Base-by-base conservation (phyloP, 2,888 invertebrate species). In the Chloroclystis v-ata region DNA sequence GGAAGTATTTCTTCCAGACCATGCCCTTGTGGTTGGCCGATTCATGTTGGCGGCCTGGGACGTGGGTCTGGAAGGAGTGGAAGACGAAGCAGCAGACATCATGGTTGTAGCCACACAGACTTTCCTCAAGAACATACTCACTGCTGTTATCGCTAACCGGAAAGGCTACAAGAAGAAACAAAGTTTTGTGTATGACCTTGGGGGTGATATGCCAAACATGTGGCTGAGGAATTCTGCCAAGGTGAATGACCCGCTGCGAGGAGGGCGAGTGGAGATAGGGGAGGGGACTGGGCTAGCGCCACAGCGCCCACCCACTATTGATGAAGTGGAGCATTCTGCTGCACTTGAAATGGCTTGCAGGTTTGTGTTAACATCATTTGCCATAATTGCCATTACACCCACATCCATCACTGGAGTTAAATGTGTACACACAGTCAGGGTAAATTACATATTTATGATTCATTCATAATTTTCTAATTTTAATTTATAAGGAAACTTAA, bases 41-140 rank as follows among this genome's bases (percentile, higher is more conserved):
- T 91, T 97, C 61, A 91, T 96, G 77, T 89, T 97, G 7, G 93
- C 94, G 3, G 96, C 96, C 4, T 97, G 97, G 97, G 96, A 97
- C 67, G 91, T 92, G 38, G 96, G 95, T 0, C 89, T 97, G 30
- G 93, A 95, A 58, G 95, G 95, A 5, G 94, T 94, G 2, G 94
- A 96, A 52, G 95, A 95, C 65, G 91, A 90, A 54, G 95, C 95
- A 3, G 94, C 95, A 0, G 94, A 94, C 52, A 87, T 95, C n/a
- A 90, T 97, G 38, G 92, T 95, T 28, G 91, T 92, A 33, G 95
- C 96, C 1, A 93, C 95, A 1, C 84, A 92, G 85, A 90, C 91
- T 52, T 93, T 96, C 65, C 87, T 97, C 1, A 96, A 96, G 72
- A 95, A 95, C 69, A 90, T 97, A 7, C 84, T 97, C 1, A 92